Conservation (phyloP, 2,888 invertebrate species). For the Volucella inanis region DNA sequence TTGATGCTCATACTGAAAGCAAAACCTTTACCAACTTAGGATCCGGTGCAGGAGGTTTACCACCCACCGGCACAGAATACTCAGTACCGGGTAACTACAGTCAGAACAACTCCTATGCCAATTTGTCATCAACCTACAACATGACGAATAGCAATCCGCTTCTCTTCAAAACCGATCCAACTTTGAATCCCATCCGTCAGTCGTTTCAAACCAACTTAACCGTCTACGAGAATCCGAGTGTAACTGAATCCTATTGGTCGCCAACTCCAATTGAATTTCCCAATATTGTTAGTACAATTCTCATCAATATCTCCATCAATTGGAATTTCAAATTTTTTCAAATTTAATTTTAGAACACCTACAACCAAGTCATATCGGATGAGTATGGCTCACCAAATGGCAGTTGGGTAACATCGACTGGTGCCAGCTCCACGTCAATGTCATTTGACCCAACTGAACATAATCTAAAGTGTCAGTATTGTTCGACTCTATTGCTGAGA, state of each 20-base stretch:
- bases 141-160: conserved; percentile 78
- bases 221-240: conserved; percentile 78
- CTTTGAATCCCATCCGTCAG: conserved; percentile 79
- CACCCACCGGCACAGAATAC: conserved; percentile 75
- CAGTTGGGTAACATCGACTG: conserved; percentile 77
- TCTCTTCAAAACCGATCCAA: conserved; percentile 81
- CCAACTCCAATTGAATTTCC: conserved; percentile 78
- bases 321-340: conserved; percentile 7
- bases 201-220: conserved; percentile 78
- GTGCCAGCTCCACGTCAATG: conserved; percentile 26
- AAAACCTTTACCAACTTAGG: conserved; percentile 83
- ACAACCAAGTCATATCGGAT: conserved; percentile 80
- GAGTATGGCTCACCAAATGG: conserved; percentile 79
- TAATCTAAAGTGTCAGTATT: conserved; percentile 80
- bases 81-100: conserved; percentile 77
- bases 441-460: conserved; percentile 63
- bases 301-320: background rate
- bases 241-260: conserved; percentile 79
- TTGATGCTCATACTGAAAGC: conserved; percentile 80
- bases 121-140: conserved; percentile 80
- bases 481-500: conserved; percentile 77
- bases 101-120: conserved; percentile 77
- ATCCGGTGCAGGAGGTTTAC: conserved; percentile 71
- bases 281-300: conserved; percentile 76
- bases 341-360: conserved; percentile 77